Conservation (phyloP, 53 echinoderm and acorn worm genomes). For the Arbacia lixula region DNA sequence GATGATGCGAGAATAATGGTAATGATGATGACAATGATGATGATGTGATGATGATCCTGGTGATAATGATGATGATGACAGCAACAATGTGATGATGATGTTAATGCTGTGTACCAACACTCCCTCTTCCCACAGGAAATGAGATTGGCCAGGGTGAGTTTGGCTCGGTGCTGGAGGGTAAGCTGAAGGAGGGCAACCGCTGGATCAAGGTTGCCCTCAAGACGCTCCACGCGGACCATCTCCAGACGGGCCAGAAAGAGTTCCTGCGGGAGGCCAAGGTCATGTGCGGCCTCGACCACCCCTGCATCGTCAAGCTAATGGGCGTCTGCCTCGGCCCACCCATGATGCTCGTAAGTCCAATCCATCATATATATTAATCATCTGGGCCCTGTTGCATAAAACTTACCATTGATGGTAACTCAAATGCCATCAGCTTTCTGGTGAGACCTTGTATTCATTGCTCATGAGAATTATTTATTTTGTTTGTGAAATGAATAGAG, state of each 20-base stretch:
- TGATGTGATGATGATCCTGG: too few species aligned
- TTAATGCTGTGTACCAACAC: too few species aligned
- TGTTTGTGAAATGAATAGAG: too few species aligned
- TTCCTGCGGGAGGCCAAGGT: constrained; percentile 91
- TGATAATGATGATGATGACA: too few species aligned
- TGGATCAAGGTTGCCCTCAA: constrained; percentile 80
- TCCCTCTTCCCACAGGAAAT: constrained; percentile 58
- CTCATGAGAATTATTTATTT: too few species aligned
- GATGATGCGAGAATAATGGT: too few species aligned
- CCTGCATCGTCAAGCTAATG: constrained; percentile 86
- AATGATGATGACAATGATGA: too few species aligned
- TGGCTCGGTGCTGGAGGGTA: constrained; percentile 91
- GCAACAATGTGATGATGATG: too few species aligned
- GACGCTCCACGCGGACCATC: constrained; percentile 89
- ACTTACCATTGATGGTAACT: too few species aligned
- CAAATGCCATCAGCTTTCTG: too few species aligned
- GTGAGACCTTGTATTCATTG: too few species aligned
- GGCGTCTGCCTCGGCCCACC: constrained; percentile 92
- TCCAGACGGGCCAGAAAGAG: constrained; percentile 90
- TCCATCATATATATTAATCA: neutral
- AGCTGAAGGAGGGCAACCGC: constrained; percentile 61
- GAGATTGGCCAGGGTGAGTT: constrained; percentile 98
- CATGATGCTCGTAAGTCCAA: constrained; percentile 38
- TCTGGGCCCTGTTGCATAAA: too few species aligned
- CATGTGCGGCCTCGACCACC: constrained; percentile 90